phyloP scores from a whole-genome alignment of 2,888 invertebrate genomes.

The Rhorus exstirpatorius region DNA sequence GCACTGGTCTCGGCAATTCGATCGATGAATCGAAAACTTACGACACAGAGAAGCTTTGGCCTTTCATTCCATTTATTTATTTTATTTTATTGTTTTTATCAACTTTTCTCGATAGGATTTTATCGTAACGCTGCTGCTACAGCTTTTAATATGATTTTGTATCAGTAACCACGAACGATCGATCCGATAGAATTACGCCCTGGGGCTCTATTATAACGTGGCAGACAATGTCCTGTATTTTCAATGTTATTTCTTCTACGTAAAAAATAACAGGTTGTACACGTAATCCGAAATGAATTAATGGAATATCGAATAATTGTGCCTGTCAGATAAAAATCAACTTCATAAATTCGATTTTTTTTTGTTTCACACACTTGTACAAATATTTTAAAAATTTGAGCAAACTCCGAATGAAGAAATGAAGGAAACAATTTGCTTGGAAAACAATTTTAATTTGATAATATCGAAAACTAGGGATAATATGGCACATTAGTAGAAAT shows the following conservation, averaged over 20 bases:
- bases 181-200: slow-evolving; percentile 15
- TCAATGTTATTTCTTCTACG: not conserved
- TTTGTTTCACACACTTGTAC: no score
- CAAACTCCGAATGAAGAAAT: no score
- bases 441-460: no score
- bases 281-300: not conserved
- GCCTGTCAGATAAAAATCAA: no score
- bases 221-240: not conserved
- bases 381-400: no score
- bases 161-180: slow-evolving; percentile 18
- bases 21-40: slow-evolving; percentile 22
- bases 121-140: slow-evolving; percentile 9
- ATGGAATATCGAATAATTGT: no score
- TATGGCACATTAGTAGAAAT: no score
- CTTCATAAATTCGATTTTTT: no score
- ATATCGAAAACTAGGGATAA: no score
- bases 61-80: slow-evolving; percentile 8
- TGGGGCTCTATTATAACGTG: slow-evolving; percentile 4
- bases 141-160: slow-evolving; percentile 24
- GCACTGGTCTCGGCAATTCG: slow-evolving; percentile 20
- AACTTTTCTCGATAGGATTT: slow-evolving; percentile 19
- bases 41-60: not conserved
- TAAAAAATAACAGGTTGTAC: not conserved
- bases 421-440: no score
- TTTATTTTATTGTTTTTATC: no score